These are phyloP conservation scores for Petrocephalus zakoni DNA, from an alignment of 2,113 vertebrate genomes.

Conservation along the genomic window DNA sequence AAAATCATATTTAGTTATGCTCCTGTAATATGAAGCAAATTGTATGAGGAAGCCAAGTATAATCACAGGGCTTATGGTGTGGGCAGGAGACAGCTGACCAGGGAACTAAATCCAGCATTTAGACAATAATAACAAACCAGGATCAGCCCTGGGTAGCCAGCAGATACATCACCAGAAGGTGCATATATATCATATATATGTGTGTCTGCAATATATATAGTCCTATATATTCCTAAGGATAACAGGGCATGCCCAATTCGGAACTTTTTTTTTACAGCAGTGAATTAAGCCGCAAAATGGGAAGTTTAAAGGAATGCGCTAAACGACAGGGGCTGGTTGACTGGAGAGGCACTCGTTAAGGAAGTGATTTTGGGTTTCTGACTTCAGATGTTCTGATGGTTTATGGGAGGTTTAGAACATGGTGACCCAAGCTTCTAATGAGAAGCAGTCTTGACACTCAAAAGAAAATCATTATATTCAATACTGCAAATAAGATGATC, in stretches of 20 bases:
- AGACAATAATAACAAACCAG: slow-evolving; percentile 38
- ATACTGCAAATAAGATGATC: neutral
- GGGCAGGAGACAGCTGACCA: slow-evolving; percentile 32
- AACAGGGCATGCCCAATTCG: slow-evolving; percentile 21
- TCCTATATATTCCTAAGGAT: slow-evolving; percentile 17
- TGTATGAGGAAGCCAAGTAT: slow-evolving; percentile 34
- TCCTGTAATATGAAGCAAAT: slow-evolving; percentile 37
- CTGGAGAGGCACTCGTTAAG: neutral
- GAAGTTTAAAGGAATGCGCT: slow-evolving; percentile 12
- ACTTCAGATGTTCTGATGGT: slow-evolving; percentile 17
- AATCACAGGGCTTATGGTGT: slow-evolving; percentile 35
- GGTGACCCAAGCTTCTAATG: neutral
- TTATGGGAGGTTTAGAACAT: neutral
- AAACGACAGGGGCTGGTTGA: slow-evolving; percentile 12
- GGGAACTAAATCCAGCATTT: slow-evolving; percentile 32
- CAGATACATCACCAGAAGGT: slow-evolving; percentile 23
- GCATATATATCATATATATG: neutral
- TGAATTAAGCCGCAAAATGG: slow-evolving; percentile 19
- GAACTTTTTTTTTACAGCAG: slow-evolving; percentile 12
- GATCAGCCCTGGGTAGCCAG: slow-evolving; percentile 28
- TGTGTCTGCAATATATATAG: neutral
- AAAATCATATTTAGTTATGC: slow-evolving; percentile 43
- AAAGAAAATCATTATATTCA: neutral
- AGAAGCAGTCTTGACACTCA: neutral
- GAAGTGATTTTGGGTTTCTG: neutral